Base-by-base conservation (phyloP, 1,140 invertebrate species). In the Drosophila nannoptera region DNA sequence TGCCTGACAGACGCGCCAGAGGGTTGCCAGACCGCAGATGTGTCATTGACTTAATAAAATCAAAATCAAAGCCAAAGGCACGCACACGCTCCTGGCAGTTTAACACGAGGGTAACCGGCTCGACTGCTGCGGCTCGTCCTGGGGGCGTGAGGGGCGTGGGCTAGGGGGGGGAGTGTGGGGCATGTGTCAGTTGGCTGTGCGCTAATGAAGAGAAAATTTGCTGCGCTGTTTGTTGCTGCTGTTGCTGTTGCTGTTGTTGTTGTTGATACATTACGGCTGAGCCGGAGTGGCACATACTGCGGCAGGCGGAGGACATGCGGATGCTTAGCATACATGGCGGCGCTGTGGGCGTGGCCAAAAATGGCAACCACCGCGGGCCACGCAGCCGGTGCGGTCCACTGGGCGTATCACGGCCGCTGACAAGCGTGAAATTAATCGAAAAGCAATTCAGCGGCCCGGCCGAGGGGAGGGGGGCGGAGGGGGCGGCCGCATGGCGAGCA, bases 11-110 rank as follows among this genome's bases (percentile, higher is more conserved):
- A 12, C 46, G 59, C 14, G 40, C 7, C 31, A 40, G 43, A 69
- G 43, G 70, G 56, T 49, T 60, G 60, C 68, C 53, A 86, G 77
- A 77, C 81, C 81, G 75, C 81, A 86, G 81, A 86, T 86, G 81
- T 86, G 81, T 86, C 81, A 86, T 86, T 86, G 81, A 86, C 81
- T 86, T 86, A 86, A 86, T 86, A 86, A 86, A 86, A 86, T 86
- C 81, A 86, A 86, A 86, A 86, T 86, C 81, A 86, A 87, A 86
- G 81, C 76, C 80, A 80, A 80, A 86, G 77, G 81, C 81, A 84
- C 76, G 80, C 75, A 80, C 81, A 86, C 68, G 78, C 78, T 75
- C 45, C 58, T 61, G 74, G 78, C 74, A 12, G n/a, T 59, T 50
- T 38, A 49, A 8, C 9, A 45, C 29, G 31, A 35, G 50, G 5